Evolutionary conservation across 2,888 invertebrate genomes (phyloP), one percentile per base, ranked within the genome.

Genomic region (Clitarchus hookeri): DNA sequence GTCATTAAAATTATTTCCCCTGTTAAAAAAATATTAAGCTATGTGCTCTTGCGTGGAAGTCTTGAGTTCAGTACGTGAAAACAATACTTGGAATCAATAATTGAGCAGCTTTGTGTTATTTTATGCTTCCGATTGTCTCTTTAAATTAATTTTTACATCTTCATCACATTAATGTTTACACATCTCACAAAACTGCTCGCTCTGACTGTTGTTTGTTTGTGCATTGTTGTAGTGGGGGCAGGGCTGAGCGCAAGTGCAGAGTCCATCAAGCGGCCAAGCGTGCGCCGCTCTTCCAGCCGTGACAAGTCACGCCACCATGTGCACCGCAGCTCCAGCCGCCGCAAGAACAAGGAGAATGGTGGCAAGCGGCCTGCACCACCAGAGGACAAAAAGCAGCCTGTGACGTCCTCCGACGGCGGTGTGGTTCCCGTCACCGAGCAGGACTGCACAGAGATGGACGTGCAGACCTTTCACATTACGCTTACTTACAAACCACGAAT

Each of bases 241-340:
- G 94, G 94, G 90, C 91, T 94, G 89, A 94, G 94, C 89, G 92
- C 94, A 86, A 94, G 94, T 90, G 94, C 94, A 85, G 94, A 94
- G 91, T 94, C 94, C 84, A 92, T 94, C 88, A 94, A 94, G 90
- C 91, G 94, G 89, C 92, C 93, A 87, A 92, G 93, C 89, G 93
- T 94, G 86, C 90, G 92, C 84, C 91, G 92, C 6, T 92, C 92
- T 0, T 92, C 92, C 78, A 91, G 92, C 87, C 78, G 86, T 80
- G 92, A 92, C 87, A 92, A 92, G 87, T 92, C 92, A 6, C 91
- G 92, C 23, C 89, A 91, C 78, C 89, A 91, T 65, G 90, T 93
- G n/a, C 92, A 93, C 80, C 91, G 93, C 25, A 92, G 92, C 87
- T 93, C 93, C 27, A 92, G 92, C 26, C 89, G 89, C 83, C 92